phyloP scores from a whole-genome alignment of 1,140 invertebrate species.

The Bradysia coprophila region DNA sequence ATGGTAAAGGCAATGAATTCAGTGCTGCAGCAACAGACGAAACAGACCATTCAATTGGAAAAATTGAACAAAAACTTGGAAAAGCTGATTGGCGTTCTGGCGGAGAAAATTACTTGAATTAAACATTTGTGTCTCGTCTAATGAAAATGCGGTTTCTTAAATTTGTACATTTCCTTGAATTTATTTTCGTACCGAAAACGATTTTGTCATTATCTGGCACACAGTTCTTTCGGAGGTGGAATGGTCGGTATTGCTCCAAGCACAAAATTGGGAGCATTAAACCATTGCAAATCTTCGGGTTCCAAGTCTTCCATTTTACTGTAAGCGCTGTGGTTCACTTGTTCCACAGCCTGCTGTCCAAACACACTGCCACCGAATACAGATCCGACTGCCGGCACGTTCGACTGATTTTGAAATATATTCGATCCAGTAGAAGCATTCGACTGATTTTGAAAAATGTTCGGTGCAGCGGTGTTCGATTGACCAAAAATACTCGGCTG shows the following conservation, averaged over 20 bases:
- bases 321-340: constrained; percentile 8
- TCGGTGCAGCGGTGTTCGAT: constrained; percentile 1
- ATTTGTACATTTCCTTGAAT: too few relatives aligned
- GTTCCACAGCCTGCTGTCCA: not conserved
- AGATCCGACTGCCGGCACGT: constrained; percentile 2
- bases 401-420: constrained; percentile 7
- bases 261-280: constrained; percentile 14
- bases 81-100: too few relatives aligned
- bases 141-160: too few relatives aligned
- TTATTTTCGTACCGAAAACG: too few relatives aligned
- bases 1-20: too few relatives aligned
- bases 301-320: constrained; percentile 13
- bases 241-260: constrained; percentile 14
- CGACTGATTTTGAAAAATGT: constrained; percentile 1
- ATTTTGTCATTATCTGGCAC: too few relatives aligned
- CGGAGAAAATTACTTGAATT: too few relatives aligned
- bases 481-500: constrained; percentile 4
- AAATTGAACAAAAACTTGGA: too few relatives aligned
- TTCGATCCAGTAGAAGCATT: constrained; percentile 3
- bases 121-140: too few relatives aligned
- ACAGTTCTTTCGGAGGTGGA: constrained; percentile 15
- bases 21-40: too few relatives aligned
- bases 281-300: constrained; percentile 16
- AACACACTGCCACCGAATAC: not conserved
- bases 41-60: too few relatives aligned